A percentile compares a stretch with the other conserved stretches of the same genome.
These are phyloP conservation scores for Pelagia noctiluca DNA, from an alignment of 30 jellyfish, hydroid and myxozoan genomes.

Conservation along the genomic window DNA sequence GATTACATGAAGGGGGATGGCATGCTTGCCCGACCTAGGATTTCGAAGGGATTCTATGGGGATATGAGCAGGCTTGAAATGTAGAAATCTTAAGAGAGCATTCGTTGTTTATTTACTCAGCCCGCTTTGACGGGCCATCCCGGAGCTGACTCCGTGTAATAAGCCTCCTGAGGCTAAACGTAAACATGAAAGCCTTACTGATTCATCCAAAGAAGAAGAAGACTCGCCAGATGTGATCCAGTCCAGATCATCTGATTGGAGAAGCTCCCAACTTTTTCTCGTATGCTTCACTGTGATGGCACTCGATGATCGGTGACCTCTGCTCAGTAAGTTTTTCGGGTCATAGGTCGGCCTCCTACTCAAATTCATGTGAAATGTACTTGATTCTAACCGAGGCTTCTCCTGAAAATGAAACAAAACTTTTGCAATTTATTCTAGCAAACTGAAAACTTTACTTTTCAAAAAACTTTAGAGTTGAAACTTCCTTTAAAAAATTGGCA, in stretches of 20 bases:
- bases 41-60: no score
- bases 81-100: no score
- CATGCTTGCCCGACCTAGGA: no score
- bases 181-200: neutral
- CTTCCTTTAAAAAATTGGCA: no score
- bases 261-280: neutral
- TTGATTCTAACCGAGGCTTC: neutral
- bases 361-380: neutral
- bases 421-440: neutral
- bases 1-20: no score
- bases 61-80: no score
- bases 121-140: no score
- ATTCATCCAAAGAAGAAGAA: neutral
- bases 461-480: no score
- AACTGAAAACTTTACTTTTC: no score
- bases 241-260: conserved; percentile 10
- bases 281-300: neutral
- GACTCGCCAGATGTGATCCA: neutral
- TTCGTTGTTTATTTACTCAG: no score
- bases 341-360: neutral
- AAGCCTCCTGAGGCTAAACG: no score
- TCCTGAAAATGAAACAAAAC: neutral
- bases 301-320: neutral
- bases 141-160: no score
- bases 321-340: neutral